These are phyloP conservation scores for Dryobates pubescens DNA, from an alignment of 2,797 vertebrate genomes.

Conservation along the genomic window DNA sequence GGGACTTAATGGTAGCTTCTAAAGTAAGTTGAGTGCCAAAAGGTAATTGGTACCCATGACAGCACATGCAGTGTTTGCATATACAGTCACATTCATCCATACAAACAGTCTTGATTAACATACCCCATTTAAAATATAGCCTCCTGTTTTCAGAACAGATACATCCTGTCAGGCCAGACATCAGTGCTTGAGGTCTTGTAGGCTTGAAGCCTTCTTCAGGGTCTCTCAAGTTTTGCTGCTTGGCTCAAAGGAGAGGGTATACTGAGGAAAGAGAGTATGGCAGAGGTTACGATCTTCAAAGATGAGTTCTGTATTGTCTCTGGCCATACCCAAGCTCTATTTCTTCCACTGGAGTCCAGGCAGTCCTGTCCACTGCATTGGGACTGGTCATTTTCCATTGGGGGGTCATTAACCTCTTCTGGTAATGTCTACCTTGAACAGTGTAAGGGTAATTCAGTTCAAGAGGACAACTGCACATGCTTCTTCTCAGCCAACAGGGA, in stretches of 20 bases:
- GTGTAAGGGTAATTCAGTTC: slow-evolving; percentile 1
- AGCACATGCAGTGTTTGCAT: not conserved
- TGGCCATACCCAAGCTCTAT: not conserved
- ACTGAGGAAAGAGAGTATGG: not conserved
- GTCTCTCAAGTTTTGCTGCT: not conserved
- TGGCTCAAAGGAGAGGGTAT: not conserved
- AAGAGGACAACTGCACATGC: slow-evolving; percentile 57
- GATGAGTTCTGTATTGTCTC: not conserved
- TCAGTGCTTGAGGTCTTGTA: not conserved
- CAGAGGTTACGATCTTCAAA: not conserved
- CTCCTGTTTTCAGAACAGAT: not conserved
- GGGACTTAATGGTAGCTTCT: not conserved
- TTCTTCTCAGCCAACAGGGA: slow-evolving; percentile 45
- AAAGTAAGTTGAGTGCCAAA: not conserved
- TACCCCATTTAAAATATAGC: not conserved
- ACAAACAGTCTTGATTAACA: not conserved
- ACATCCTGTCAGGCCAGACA: not conserved
- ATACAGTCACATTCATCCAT: not conserved
- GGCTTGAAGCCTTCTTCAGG: not conserved
- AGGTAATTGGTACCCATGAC: not conserved
- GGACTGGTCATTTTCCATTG: slow-evolving; percentile 39
- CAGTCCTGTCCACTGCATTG: not conserved
- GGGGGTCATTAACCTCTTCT: not conserved
- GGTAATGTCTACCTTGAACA: slow-evolving; percentile 18
- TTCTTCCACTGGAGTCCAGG: slow-evolving; percentile 1